Base-by-base conservation (phyloP, 2,888 invertebrate genomes). In the Caenorhabditis sulstoni region DNA sequence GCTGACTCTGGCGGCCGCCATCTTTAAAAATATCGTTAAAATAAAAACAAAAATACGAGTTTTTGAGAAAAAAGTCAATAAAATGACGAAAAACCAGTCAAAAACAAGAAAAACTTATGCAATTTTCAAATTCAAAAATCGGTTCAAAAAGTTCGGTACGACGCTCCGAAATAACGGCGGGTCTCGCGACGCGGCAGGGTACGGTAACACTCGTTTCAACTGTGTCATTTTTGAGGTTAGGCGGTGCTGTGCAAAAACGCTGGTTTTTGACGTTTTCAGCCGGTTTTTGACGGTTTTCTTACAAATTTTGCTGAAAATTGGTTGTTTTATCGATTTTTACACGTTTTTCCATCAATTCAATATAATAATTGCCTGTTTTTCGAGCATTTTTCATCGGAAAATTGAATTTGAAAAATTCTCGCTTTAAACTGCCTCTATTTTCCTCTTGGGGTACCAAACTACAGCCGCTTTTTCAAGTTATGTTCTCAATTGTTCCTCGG, bases 221-320 rank as follows among this genome's bases (percentile, higher is more conserved):
- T 78, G 78, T 78, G 65, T 50, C 47, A 55, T 55, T 73, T 64
- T 73, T 16, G 39, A 57, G 44, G 73, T 58, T 68, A 68, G 68
- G 78, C 78, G 78, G 78, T 59, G 45, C 71, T 78, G 61, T 49
- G 49, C 16, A 45, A 37, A 18, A 52, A 14, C n/a, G 1, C 8
- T 5, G 37, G 41, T 73, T 70, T 62, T 64, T 53, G 23, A n/a
- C 20, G 22, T 59, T 68, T 59, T 52, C 16, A 35, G 18, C 8
- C 35, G n/a, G 14, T 44, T 59, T 35, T 59, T 23, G 35, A 37
- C 7, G 16, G 16, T 22, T 52, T 29, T 73, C 53, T 45, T n/a
- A 52, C 52, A n/a, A 22, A 47, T 35, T 47, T 61, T 35, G 3
- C 8, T 37, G 4, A 47, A 47, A 16, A 16, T 47, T 47, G 4